Percentiles rank a stretch among this genome's conserved stretches.
phyloP scores from a whole-genome alignment of 2,797 vertebrate species.

The Morelia viridis region DNA sequence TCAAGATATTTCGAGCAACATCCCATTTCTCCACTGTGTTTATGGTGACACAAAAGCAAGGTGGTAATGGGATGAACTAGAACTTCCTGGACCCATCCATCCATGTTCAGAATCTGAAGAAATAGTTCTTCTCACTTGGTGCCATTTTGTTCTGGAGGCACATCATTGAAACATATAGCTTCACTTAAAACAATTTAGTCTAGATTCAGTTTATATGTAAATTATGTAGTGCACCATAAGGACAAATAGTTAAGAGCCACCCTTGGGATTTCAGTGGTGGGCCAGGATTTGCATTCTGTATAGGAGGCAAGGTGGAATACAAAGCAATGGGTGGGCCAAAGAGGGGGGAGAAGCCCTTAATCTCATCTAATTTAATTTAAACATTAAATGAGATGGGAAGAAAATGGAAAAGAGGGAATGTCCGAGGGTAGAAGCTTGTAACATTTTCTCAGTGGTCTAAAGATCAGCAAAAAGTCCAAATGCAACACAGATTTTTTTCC shows the following conservation, averaged over 20 bases:
- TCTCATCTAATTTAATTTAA: not conserved
- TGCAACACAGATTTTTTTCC: not conserved
- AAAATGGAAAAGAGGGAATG: not conserved
- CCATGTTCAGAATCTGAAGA: not conserved
- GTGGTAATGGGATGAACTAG: not conserved
- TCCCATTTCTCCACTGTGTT: not conserved
- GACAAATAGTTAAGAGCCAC: not conserved
- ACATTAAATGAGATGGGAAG: not conserved
- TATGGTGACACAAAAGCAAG: not conserved
- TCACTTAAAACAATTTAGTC: not conserved
- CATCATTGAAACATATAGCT: not conserved
- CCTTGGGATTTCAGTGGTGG: not conserved
- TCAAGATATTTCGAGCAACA: not conserved
- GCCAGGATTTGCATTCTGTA: not conserved
- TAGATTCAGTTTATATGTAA: not conserved
- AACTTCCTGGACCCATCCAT: rapidly evolving
- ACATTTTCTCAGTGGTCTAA: not conserved
- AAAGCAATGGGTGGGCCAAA: not conserved
- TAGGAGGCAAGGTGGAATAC: not conserved
- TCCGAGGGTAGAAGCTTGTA: not conserved
- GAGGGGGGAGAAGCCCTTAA: not conserved
- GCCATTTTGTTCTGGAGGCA: not conserved
- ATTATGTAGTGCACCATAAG: not conserved
- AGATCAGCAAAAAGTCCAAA: not conserved
- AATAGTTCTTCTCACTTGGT: not conserved